A percentile compares a stretch with the other conserved stretches of the same genome.
These are phyloP conservation scores for Apis laboriosa DNA, from an alignment of 1,140 invertebrate species.

Conservation along the genomic window DNA sequence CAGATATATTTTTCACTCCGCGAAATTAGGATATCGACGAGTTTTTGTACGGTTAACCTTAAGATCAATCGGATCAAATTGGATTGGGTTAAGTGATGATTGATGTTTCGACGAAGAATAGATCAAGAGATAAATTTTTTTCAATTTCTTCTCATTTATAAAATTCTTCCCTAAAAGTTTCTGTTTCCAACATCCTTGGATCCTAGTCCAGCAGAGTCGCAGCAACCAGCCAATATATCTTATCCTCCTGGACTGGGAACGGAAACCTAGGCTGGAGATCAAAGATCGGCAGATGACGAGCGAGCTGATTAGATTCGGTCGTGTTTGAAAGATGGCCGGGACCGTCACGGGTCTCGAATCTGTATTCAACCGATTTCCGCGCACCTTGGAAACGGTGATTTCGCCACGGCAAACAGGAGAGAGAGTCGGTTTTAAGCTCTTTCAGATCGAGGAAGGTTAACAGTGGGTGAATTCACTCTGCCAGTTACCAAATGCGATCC, in stretches of 20 bases:
- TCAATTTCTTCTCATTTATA: too few relatives aligned
- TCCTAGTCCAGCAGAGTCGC: not conserved
- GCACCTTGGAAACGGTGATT: slow-evolving; percentile 72
- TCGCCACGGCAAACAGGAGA: slow-evolving; percentile 57
- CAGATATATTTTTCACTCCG: not conserved
- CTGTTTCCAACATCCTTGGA: too few relatives aligned
- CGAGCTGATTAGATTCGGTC: slow-evolving; percentile 70
- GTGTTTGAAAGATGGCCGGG: slow-evolving; percentile 66
- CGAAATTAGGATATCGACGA: not conserved
- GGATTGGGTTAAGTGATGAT: not conserved
- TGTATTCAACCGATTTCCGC: slow-evolving; percentile 70
- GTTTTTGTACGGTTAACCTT: not conserved
- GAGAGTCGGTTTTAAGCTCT: slow-evolving; percentile 52
- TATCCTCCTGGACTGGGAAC: not conserved
- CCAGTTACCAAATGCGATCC: slow-evolving; percentile 71
- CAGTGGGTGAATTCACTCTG: slow-evolving; percentile 41
- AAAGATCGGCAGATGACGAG: slow-evolving; percentile 64
- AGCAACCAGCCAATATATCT: not conserved
- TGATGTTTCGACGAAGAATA: too few relatives aligned
- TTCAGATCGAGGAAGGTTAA: slow-evolving; percentile 26
- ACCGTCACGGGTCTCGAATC: slow-evolving; percentile 71
- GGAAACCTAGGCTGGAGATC: slow-evolving; percentile 19
- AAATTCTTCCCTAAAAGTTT: not conserved
- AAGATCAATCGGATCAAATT: too few relatives aligned
- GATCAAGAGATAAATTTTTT: too few relatives aligned